These are phyloP conservation scores for Phengaris alcon DNA, from an alignment of 2,888 invertebrate species.

Conservation along the genomic window DNA sequence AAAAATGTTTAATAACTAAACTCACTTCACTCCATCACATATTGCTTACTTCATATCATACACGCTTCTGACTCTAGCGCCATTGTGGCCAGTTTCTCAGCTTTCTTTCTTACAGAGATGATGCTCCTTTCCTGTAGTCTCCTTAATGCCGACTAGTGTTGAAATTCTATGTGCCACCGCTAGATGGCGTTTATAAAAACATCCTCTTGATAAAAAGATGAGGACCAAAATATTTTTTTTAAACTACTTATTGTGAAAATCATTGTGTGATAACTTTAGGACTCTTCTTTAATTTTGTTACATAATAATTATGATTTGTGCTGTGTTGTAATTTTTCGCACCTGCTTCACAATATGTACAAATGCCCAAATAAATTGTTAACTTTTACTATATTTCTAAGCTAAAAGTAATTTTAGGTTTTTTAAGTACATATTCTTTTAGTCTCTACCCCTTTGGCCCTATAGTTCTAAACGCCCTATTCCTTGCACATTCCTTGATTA, in stretches of 20 bases:
- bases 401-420: slow-evolving; percentile 2
- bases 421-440: slow-evolving; percentile 5
- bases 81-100: too few relatives aligned
- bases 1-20: too few relatives aligned
- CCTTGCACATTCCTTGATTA: slow-evolving; percentile 26
- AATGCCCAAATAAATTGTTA: slow-evolving; percentile 5
- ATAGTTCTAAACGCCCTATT: slow-evolving; percentile 25
- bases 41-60: too few relatives aligned
- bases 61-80: too few relatives aligned
- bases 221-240: neutral
- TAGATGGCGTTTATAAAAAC: neutral
- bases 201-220: too few relatives aligned
- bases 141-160: neutral
- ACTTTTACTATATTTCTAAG: neutral
- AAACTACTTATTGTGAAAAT: too few relatives aligned
- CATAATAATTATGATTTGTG: neutral
- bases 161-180: neutral
- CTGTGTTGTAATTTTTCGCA: slow-evolving; percentile 10
- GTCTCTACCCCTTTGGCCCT: neutral
- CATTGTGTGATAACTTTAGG: too few relatives aligned
- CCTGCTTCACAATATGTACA: slow-evolving; percentile 20
- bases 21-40: too few relatives aligned
- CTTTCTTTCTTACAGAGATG: too few relatives aligned
- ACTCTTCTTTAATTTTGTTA: too few relatives aligned
- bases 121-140: too few relatives aligned